Evolutionary conservation across 2,113 vertebrate species (phyloP), one percentile per base, ranked within the genome.

Genomic region (Emydura subglobosa): DNA sequence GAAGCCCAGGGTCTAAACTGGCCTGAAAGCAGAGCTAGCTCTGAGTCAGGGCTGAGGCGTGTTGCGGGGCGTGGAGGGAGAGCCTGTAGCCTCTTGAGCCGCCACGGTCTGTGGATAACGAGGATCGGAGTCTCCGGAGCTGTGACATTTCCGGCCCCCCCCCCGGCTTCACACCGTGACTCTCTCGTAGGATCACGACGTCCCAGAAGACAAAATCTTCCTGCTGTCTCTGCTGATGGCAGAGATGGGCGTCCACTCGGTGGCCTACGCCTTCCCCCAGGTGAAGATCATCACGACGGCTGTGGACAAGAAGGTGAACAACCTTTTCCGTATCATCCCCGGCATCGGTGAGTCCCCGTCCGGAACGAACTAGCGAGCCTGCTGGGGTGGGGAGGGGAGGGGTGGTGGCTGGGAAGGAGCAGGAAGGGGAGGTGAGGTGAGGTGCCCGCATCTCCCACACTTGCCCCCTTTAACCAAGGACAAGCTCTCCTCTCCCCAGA

Each of bases 271-370:
- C 0, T 99, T 99, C 96, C 99, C 99, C 4, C 98, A 99, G 50
- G 99, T 99, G 96, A 98, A 99, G 86, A 99, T 99, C 96, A 99
- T 99, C 98, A 99, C 99, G 88, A 99, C 99, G 0, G 99, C 99
- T 0, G 99, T 99, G 47, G 99, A 99, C 98, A 99, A 99, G 98
- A 99, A 99, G n/a, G 99, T 99, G 98, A 99, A 99, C 1, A 98
- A 99, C 86, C 98, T 99, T 54, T 99, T 99, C 92, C 99, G 99
- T 96, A 99, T 99, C 97, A 99, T 99, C 97, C 99, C 99, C 0
- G 99, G 99, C 94, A 99, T 99, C 0, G 99, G 99, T 99, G 97
- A 98, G 99, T 89, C 22, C 17, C 83, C 16, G 9, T n/a, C 19
- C 1, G 65, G 17, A 68, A 14, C 31, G n/a, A 16, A 34, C 34